Base-by-base conservation (phyloP, 2,888 invertebrate species). In the Steinernema scapterisci region DNA sequence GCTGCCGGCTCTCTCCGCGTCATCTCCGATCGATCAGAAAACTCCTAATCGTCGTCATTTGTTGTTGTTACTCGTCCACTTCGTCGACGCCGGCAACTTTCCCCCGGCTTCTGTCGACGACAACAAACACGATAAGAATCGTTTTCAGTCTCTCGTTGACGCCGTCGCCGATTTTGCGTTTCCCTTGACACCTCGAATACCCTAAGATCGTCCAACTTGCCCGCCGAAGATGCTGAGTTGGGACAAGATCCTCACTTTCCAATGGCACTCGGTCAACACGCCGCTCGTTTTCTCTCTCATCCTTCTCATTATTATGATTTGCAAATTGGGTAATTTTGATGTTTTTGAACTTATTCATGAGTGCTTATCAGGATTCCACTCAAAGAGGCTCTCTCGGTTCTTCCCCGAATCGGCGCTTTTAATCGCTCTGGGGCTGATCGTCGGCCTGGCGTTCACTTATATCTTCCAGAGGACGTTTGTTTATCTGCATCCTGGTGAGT, bases 321-420 rank as follows among this genome's bases (percentile, higher is more conserved):
- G 63, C 63, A 63, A 63, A 31, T 27, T 63, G 16, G 63, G 54
- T 54, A n/a, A n/a, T n/a, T n/a, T 54, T 21, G 54, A 7, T 5
- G 6, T 27, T 9, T 19, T 5, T n/a, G n/a, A n/a, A n/a, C n/a
- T n/a, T n/a, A n/a, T n/a, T n/a, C n/a, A n/a, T 19, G 51, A 51
- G 6, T 16, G 45, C 51, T 19, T 27, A 13, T 7, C 74, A 83
- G 82, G 73, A 21, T 83, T 82, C 70, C 83, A 82, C 70, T 71
- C 77, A 48, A 75, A 72, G n/a, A 7, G 70, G 21, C 75, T 81
- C 6, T 76, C 78, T 5, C 76, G 76, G 16, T 76, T 79, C 9
- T 79, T 83, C 48, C 83, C 83, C n/a, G 83, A 83, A 72, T 80
- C 80, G 27, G 82, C 83, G 19, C 75, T 83, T 54, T 75, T 82